Evolutionary conservation across 2,113 vertebrate genomes (phyloP).

Genomic region (Sinocyclocheilus maitianheensis): DNA sequence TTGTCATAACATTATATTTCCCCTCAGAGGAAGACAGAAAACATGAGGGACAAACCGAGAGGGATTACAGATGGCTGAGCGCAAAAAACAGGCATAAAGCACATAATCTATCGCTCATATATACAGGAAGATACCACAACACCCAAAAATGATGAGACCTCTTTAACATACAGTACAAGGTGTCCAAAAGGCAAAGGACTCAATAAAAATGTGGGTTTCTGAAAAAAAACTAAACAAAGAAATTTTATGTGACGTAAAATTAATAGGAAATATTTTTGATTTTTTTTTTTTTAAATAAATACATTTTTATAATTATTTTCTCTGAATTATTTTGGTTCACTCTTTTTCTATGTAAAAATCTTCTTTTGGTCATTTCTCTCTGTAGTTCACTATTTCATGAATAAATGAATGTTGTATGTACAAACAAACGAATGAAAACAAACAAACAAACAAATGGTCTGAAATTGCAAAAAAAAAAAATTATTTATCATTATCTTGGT

Average conservation of each 20-base stretch:
- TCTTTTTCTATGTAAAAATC: no score
- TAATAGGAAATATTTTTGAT: no score
- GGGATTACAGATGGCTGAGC: neutral
- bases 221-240: neutral
- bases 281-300: neutral
- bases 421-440: no score
- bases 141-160: neutral
- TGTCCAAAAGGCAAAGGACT: neutral
- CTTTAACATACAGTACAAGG: neutral
- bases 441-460: no score
- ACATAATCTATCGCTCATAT: neutral
- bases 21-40: constrained; percentile 38
- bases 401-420: no score
- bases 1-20: constrained; percentile 35
- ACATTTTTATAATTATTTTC: neutral
- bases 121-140: neutral
- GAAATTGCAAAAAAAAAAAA: no score
- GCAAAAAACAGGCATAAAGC: neutral
- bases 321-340: no score
- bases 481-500: no score
- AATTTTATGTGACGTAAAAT: neutral
- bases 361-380: no score
- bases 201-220: neutral
- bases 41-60: constrained; percentile 1
- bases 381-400: no score